These are phyloP conservation scores for Heliconius aoede DNA, from an alignment of 2,888 invertebrate species.

Conservation along the genomic window DNA sequence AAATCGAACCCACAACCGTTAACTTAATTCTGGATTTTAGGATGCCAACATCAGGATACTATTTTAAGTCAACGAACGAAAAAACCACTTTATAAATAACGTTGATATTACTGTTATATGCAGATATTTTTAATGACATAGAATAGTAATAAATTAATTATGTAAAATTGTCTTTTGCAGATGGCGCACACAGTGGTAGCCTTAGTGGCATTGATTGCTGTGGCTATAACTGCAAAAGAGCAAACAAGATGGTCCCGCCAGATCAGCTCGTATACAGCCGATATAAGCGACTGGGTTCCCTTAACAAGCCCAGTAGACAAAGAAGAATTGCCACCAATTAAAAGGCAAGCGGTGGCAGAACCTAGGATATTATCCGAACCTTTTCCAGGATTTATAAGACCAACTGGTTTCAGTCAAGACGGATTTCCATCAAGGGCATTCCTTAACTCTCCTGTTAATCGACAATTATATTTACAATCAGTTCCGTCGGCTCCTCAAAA, in stretches of 20 bases:
- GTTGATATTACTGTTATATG: no score
- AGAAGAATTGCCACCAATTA: slow-evolving; percentile 63
- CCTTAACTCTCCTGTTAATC: slow-evolving; percentile 65
- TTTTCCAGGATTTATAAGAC: slow-evolving; percentile 60
- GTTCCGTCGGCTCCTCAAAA: slow-evolving; percentile 79
- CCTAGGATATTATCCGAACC: slow-evolving; percentile 77
- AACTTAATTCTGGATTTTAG: no score
- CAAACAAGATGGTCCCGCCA: slow-evolving; percentile 79
- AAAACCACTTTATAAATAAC: no score
- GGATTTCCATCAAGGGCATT: slow-evolving; percentile 66
- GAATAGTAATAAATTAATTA: neutral
- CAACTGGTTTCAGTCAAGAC: slow-evolving; percentile 63
- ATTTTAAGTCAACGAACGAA: no score
- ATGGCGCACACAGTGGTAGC: slow-evolving; percentile 70
- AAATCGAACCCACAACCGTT: no score
- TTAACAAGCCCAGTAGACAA: slow-evolving; percentile 67
- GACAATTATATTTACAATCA: slow-evolving; percentile 74
- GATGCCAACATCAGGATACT: no score
- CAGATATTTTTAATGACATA: neutral
- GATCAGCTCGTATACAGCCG: slow-evolving; percentile 77
- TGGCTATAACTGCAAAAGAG: slow-evolving; percentile 60
- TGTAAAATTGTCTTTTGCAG: slow-evolving; percentile 53
- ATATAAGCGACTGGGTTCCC: slow-evolving; percentile 78
- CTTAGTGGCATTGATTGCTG: slow-evolving; percentile 61
- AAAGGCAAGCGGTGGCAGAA: slow-evolving; percentile 76